Evolutionary conservation across 1,140 invertebrate species (phyloP).

Genomic region (Papilio aristodemus): DNA sequence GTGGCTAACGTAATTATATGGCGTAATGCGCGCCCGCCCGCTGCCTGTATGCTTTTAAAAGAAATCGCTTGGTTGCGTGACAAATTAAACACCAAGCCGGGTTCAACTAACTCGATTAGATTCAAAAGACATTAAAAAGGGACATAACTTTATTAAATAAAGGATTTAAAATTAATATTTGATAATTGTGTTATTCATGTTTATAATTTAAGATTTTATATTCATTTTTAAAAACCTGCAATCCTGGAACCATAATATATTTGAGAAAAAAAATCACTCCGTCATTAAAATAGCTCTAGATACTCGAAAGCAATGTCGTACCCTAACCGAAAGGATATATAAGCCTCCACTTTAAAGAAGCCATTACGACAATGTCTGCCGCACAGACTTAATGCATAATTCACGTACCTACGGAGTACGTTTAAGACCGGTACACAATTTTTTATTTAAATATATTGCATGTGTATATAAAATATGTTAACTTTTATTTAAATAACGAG

Average conservation of each 20-base stretch:
- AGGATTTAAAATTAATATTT: no score
- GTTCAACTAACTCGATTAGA: not conserved
- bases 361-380: conserved; percentile 8
- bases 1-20: not conserved
- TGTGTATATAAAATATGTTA: not conserved
- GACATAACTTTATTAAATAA: no score
- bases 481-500: no score
- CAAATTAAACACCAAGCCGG: not conserved
- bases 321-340: not conserved
- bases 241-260: no score
- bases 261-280: no score
- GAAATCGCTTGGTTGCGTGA: not conserved
- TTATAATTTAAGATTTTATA: no score
- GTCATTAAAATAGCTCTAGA: not conserved
- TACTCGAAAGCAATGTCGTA: not conserved
- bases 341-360: conserved; percentile 1
- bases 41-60: conserved; percentile 2
- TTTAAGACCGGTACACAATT: not conserved
- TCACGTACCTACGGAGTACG: not conserved
- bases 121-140: no score
- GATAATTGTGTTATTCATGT: no score
- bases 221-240: no score
- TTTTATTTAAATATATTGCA: not conserved
- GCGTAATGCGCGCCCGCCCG: not conserved
- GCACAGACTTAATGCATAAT: conserved; percentile 6